phyloP scores from a whole-genome alignment of 2,888 invertebrate species.

The Trichogramma dendrolimi region DNA sequence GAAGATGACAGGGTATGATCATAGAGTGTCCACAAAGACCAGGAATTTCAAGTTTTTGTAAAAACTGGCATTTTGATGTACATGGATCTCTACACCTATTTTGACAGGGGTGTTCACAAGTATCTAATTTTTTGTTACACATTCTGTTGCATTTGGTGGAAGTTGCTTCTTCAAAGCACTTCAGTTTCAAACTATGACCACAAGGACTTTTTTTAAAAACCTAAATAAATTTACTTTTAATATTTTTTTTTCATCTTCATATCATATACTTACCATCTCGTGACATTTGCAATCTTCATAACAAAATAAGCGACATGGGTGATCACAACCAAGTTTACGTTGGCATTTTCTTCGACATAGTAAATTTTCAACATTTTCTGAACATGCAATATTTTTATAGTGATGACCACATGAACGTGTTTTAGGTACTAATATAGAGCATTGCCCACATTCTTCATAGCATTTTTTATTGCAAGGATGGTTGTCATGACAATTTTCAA shows the following conservation, averaged over 20 bases:
- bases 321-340: not conserved
- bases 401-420: not conserved
- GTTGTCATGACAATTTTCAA: not conserved
- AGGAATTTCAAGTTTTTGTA: not conserved
- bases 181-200: slow-evolving; percentile 5
- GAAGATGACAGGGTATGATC: slow-evolving; percentile 6
- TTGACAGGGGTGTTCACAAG: slow-evolving; percentile 7
- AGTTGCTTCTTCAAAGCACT: slow-evolving; percentile 10
- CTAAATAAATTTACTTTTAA: not conserved
- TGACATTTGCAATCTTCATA: not conserved
- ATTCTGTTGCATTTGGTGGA: not conserved
- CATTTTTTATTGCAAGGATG: slow-evolving; percentile 1
- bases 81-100: slow-evolving; percentile 13
- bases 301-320: not conserved
- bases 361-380: not conserved
- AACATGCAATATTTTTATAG: not conserved
- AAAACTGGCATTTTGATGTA: not conserved
- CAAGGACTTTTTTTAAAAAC: slow-evolving; percentile 6
- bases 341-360: not conserved
- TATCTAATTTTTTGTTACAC: slow-evolving; percentile 9
- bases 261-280: not conserved
- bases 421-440: not conserved
- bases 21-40: slow-evolving; percentile 14
- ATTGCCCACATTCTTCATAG: not conserved
- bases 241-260: not conserved